phyloP scores from a whole-genome alignment of 2,797 vertebrate species.

The Coendou prehensilis region DNA sequence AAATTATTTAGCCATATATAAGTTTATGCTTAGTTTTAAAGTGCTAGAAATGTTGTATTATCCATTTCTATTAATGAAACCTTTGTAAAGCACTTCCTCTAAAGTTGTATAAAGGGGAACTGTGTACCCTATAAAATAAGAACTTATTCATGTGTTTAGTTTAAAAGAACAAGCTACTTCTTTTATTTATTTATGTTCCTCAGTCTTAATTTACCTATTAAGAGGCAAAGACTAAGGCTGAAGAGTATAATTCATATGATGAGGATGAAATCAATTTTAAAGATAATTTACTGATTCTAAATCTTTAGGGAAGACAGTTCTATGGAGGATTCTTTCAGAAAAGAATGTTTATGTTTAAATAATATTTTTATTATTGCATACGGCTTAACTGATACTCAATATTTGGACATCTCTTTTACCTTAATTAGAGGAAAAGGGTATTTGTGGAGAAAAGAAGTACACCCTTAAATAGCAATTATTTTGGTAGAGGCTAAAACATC shows the following conservation, averaged over 20 bases:
- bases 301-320: background rate
- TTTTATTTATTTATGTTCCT: conserved; percentile 50
- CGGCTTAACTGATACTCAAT: conserved; percentile 46
- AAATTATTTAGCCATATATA: background rate
- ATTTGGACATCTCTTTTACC: conserved; percentile 65
- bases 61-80: conserved; percentile 14
- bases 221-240: background rate
- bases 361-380: conserved; percentile 65
- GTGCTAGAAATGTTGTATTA: background rate
- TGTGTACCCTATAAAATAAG: background rate
- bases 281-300: conserved; percentile 19
- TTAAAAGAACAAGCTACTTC: conserved; percentile 47
- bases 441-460: conserved; percentile 44
- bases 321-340: conserved; percentile 2
- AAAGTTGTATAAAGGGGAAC: conserved; percentile 36
- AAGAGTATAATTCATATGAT: conserved; percentile 49
- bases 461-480: conserved; percentile 51
- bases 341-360: conserved; percentile 63
- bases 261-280: conserved; percentile 8
- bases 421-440: conserved; percentile 37
- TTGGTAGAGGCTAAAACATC: conserved; percentile 51
- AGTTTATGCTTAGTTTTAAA: background rate
- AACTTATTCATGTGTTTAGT: conserved; percentile 36
- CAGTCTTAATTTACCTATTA: conserved; percentile 23
- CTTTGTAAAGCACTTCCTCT: conserved; percentile 33